phyloP scores from a whole-genome alignment of 2,113 vertebrate species.

The Marmota monax region DNA sequence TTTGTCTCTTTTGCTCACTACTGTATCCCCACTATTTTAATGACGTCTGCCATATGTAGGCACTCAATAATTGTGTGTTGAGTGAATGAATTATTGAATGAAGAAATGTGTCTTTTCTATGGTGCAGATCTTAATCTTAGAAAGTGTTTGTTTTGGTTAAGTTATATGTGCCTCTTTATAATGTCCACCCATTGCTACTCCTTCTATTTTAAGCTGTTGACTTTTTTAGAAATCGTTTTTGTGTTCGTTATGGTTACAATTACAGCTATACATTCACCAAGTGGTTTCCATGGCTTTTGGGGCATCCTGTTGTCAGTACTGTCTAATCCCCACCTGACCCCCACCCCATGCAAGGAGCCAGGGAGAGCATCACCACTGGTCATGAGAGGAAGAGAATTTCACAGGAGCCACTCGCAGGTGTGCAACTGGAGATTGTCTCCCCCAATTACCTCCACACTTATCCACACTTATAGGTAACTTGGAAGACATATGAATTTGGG shows the following conservation, averaged over 20 bases:
- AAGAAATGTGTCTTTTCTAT: neutral
- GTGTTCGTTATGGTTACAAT: neutral
- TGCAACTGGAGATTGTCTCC: neutral
- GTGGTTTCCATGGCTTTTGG: neutral
- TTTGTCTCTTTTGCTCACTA: neutral
- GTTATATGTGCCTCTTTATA: neutral
- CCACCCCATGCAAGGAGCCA: neutral
- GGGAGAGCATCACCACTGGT: neutral
- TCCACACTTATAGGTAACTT: neutral
- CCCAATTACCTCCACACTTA: neutral
- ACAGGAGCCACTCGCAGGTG: neutral
- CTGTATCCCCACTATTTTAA: neutral
- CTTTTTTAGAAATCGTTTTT: neutral
- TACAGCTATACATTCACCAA: neutral
- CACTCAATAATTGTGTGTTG: neutral
- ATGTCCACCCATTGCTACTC: neutral
- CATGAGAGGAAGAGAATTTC: neutral
- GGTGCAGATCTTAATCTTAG: neutral
- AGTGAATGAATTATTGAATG: neutral
- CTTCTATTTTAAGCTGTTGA: neutral
- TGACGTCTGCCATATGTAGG: neutral
- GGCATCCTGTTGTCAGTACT: neutral
- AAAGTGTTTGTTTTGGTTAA: neutral
- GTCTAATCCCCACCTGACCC: neutral
- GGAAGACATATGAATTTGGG: neutral